phyloP scores from a whole-genome alignment of 2,113 vertebrate species.

The Myocastor coypus region DNA sequence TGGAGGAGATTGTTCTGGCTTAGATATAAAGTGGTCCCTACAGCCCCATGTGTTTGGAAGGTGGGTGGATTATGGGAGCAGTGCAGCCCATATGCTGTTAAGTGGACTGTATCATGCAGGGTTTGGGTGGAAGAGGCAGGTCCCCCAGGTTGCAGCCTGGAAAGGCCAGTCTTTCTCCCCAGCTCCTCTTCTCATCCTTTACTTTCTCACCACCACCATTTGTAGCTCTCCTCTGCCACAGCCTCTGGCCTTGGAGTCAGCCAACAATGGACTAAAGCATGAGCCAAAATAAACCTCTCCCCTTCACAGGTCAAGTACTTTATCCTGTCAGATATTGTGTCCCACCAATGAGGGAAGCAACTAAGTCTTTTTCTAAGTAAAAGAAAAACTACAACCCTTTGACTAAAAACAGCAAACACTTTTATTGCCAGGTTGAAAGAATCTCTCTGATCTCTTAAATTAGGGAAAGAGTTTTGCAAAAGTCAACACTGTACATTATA shows the following conservation, averaged over 20 bases:
- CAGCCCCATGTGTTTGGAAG: background rate
- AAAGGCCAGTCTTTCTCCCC: background rate
- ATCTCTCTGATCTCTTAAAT: constrained; percentile 19
- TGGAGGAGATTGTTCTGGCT: background rate
- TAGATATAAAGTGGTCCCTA: background rate
- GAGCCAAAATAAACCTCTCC: background rate
- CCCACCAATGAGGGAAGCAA: background rate
- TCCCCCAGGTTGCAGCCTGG: background rate
- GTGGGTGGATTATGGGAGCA: background rate
- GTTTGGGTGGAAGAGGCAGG: background rate
- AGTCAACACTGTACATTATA: background rate
- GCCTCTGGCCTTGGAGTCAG: background rate
- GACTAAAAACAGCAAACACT: background rate
- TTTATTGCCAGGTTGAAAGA: background rate
- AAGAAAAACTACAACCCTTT: background rate
- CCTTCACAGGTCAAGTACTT: background rate
- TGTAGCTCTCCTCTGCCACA: background rate
- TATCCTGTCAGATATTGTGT: background rate
- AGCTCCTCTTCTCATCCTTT: background rate
- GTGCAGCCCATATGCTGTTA: background rate
- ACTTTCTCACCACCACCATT: background rate
- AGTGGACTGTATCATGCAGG: background rate
- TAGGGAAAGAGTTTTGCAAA: background rate
- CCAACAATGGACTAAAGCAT: background rate
- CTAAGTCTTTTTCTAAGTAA: background rate